These are phyloP conservation scores for Odontocolon sp. DNA, from an alignment of 2,888 invertebrate species.

Conservation along the genomic window DNA sequence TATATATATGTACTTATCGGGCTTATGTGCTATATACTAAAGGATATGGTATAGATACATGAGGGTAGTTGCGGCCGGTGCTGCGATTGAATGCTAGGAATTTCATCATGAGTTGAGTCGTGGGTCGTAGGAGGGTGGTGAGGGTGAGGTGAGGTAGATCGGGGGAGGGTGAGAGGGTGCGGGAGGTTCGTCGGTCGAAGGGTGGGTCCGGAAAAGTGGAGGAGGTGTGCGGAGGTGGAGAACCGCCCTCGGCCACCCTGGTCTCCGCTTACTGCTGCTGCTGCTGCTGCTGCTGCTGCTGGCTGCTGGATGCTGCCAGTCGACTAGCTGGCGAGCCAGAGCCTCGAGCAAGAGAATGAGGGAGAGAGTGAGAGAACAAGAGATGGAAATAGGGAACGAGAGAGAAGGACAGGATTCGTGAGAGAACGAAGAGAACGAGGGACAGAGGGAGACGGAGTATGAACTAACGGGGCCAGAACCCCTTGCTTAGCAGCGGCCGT, in stretches of 20 bases:
- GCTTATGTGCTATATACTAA: slow-evolving; percentile 62
- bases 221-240: slow-evolving; percentile 59
- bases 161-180: slow-evolving; percentile 51
- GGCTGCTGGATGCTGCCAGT: slow-evolving; percentile 64
- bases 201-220: slow-evolving; percentile 61
- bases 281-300: slow-evolving; percentile 39
- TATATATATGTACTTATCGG: slow-evolving; percentile 60
- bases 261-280: slow-evolving; percentile 35
- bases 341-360: slow-evolving; percentile 48
- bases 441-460: slow-evolving; percentile 67
- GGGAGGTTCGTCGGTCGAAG: slow-evolving; percentile 61
- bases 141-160: slow-evolving; percentile 69
- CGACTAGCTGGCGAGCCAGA: slow-evolving; percentile 59
- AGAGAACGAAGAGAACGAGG: slow-evolving; percentile 35
- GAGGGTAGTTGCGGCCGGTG: slow-evolving; percentile 75
- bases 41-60: slow-evolving; percentile 57
- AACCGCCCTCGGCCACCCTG: slow-evolving; percentile 64
- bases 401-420: slow-evolving; percentile 59
- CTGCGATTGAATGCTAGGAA: slow-evolving; percentile 81
- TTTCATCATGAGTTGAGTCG: slow-evolving; percentile 82
- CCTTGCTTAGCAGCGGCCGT: slow-evolving; percentile 80
- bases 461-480: slow-evolving; percentile 75
- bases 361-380: slow-evolving; percentile 8
- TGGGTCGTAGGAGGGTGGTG: slow-evolving; percentile 79
- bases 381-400: slow-evolving; percentile 71